Evolutionary conservation across 2,113 vertebrate species (phyloP).

Genomic region (Beaufortia kweichowensis): DNA sequence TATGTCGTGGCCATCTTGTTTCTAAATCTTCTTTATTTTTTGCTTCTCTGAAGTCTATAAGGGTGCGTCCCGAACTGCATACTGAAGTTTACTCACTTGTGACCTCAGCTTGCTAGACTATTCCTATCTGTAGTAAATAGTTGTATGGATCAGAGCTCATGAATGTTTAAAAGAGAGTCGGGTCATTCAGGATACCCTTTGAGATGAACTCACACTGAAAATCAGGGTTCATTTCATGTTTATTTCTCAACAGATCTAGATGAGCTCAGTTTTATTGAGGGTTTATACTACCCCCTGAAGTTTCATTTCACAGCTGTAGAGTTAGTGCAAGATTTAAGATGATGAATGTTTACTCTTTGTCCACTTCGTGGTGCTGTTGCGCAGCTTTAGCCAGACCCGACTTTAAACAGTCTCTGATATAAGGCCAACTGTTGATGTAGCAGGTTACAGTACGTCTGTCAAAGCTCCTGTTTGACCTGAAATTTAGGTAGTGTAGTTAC

Average conservation of each 20-base stretch:
- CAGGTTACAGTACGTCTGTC: not conserved
- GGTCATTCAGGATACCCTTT: constrained; percentile 30
- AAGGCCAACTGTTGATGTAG: not conserved
- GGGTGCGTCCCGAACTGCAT: not conserved
- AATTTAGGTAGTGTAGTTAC: not conserved
- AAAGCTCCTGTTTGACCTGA: constrained; percentile 1
- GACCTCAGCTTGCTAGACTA: constrained; percentile 23
- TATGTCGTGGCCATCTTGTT: constrained; percentile 71
- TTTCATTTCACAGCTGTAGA: constrained; percentile 27
- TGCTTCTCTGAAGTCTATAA: constrained; percentile 25
- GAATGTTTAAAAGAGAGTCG: constrained; percentile 35
- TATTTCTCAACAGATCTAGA: constrained; percentile 27
- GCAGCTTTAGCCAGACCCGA: constrained; percentile 28
- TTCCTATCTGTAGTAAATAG: constrained; percentile 35
- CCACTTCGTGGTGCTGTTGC: constrained; percentile 44
- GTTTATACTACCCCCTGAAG: constrained; percentile 29
- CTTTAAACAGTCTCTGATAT: constrained; percentile 10
- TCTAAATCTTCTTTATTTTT: constrained; percentile 51
- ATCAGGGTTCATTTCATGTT: constrained; percentile 49
- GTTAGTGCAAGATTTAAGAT: constrained; percentile 27
- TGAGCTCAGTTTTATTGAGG: constrained; percentile 35
- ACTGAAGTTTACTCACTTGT: constrained; percentile 21
- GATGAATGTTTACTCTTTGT: constrained; percentile 41
- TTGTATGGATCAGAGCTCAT: constrained; percentile 7
- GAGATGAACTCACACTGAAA: constrained; percentile 33